These are phyloP conservation scores for Chymomyza procnemis DNA, from an alignment of 2,888 invertebrate genomes.

Conservation along the genomic window DNA sequence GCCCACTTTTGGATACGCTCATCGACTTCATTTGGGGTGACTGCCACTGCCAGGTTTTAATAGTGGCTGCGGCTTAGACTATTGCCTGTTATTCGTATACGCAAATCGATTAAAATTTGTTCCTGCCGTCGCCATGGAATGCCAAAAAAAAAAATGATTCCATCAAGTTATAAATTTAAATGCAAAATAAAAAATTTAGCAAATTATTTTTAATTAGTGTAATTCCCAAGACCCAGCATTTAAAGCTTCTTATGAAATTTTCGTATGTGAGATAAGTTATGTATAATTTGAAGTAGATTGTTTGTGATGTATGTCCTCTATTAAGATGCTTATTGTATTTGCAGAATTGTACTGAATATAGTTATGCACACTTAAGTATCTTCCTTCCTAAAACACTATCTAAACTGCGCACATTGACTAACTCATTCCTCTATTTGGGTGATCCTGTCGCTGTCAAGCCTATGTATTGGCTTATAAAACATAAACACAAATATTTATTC, in stretches of 20 bases:
- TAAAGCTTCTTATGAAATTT: too few species aligned
- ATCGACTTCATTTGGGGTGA: slow-evolving; percentile 67
- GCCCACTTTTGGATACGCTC: slow-evolving; percentile 75
- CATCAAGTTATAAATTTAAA: slow-evolving; percentile 60
- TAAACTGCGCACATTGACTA: too few species aligned
- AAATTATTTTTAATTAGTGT: slow-evolving; percentile 78
- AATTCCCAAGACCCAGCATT: slow-evolving; percentile 74
- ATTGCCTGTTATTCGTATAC: slow-evolving; percentile 66
- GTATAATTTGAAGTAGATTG: too few species aligned
- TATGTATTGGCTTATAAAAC: neutral
- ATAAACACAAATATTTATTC: neutral
- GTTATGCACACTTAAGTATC: too few species aligned
- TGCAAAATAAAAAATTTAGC: slow-evolving; percentile 75
- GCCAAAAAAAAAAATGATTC: neutral
- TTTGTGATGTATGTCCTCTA: too few species aligned
- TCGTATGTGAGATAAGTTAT: too few species aligned
- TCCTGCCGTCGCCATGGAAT: neutral
- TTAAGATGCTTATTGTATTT: too few species aligned
- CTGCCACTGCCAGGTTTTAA: slow-evolving; percentile 54
- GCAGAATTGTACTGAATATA: too few species aligned
- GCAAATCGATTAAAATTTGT: slow-evolving; percentile 78
- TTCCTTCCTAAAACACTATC: too few species aligned
- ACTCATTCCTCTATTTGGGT: too few species aligned
- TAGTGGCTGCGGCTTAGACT: slow-evolving; percentile 35
- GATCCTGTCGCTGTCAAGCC: too few species aligned